Percentiles rank a stretch among this genome's conserved stretches.
Conservation (phyloP, 2,888 invertebrate species). For the Prostheceraeus crozeri region DNA sequence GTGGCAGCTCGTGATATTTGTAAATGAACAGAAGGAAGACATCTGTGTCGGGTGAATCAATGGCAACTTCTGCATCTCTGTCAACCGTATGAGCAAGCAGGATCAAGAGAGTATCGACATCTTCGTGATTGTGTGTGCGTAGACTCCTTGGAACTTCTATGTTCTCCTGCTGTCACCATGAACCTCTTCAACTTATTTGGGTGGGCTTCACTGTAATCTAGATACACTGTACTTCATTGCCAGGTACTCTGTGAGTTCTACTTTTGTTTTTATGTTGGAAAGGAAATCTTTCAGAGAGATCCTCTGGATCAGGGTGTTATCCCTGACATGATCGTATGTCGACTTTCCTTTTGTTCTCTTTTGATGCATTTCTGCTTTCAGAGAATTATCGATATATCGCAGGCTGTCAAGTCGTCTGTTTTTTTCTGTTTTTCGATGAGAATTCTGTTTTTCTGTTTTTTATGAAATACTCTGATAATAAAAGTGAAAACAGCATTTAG, state of each 20-base stretch:
- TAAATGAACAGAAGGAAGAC: too few relatives aligned
- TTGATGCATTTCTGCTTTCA: conserved; percentile 38
- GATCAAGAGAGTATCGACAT: too few relatives aligned
- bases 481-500: too few relatives aligned
- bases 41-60: too few relatives aligned
- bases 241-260: conserved; percentile 37
- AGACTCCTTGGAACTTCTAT: conserved; percentile 33
- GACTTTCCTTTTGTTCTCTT: conserved; percentile 38
- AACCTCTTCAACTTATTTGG: conserved; percentile 36
- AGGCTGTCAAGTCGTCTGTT: too few relatives aligned
- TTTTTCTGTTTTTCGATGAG: too few relatives aligned
- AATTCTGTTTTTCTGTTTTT: too few relatives aligned
- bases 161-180: conserved; percentile 38
- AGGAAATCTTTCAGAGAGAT: conserved; percentile 39
- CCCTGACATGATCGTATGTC: conserved; percentile 38
- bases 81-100: too few relatives aligned
- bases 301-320: conserved; percentile 38
- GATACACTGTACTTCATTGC: conserved; percentile 35
- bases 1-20: too few relatives aligned
- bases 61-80: too few relatives aligned
- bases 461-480: too few relatives aligned
- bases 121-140: too few relatives aligned
- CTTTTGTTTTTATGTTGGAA: conserved; percentile 37
- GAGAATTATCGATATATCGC: conserved; percentile 34
- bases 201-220: conserved; percentile 36